These are phyloP conservation scores for Meloe dianella DNA, from an alignment of 2,888 invertebrate genomes.

Conservation along the genomic window DNA sequence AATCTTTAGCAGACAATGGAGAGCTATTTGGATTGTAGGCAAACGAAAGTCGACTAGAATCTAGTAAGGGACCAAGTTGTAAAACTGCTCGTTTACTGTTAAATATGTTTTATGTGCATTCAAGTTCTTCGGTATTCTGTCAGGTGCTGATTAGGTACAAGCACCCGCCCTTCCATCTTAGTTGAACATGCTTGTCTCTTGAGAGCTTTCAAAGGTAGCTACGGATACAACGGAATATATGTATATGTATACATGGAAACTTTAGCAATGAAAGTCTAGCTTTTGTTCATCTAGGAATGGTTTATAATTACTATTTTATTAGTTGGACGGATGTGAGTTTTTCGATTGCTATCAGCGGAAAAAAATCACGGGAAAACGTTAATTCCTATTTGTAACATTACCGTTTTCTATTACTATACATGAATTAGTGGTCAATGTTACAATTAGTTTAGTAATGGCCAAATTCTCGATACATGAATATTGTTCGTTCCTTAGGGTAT, in stretches of 20 bases:
- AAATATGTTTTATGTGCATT: neutral
- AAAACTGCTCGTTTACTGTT: neutral
- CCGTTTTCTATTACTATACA: neutral
- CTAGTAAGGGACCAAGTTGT: neutral
- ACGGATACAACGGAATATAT: neutral
- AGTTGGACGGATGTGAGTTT: conserved; percentile 27
- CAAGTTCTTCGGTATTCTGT: neutral
- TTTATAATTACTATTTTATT: conserved; percentile 33
- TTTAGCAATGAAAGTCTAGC: neutral
- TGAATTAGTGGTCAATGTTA: conserved; percentile 14
- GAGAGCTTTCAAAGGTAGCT: conserved; percentile 4
- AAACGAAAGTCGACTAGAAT: neutral
- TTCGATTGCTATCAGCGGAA: conserved; percentile 22
- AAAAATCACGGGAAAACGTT: conserved; percentile 20
- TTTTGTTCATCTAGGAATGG: conserved; percentile 1
- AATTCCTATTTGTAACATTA: conserved; percentile 28
- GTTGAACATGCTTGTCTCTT: conserved; percentile 5
- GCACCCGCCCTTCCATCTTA: neutral
- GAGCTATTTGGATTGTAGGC: neutral
- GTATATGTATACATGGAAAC: neutral
- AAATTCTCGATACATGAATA: conserved; percentile 41
- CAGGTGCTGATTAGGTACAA: conserved; percentile 1
- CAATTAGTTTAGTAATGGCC: conserved; percentile 28
- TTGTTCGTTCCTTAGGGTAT: conserved; percentile 47
- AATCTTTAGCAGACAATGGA: neutral